A percentile compares a stretch with the other conserved stretches of the same genome.
phyloP scores from a whole-genome alignment of 2,888 invertebrate species.

The Dione vanillae region DNA sequence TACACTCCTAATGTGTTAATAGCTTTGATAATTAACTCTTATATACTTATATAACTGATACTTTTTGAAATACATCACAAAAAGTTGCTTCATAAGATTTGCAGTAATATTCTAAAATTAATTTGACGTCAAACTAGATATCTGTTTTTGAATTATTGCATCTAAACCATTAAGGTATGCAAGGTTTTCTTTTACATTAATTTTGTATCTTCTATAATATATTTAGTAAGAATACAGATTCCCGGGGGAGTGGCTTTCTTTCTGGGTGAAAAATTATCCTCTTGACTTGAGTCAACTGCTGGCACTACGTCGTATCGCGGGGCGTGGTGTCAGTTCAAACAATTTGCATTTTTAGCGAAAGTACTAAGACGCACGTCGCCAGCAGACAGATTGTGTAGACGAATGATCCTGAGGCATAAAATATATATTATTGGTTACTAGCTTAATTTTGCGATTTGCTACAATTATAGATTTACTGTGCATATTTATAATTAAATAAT shows the following conservation, averaged over 20 bases:
- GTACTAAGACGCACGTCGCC: conserved; percentile 74
- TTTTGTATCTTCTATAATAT: neutral
- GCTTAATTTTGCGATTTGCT: neutral
- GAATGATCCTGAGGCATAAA: conserved; percentile 64
- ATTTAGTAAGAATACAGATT: conserved; percentile 55
- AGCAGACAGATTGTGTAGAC: conserved; percentile 77
- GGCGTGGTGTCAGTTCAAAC: conserved; percentile 77
- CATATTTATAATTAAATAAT: too few relatives aligned
- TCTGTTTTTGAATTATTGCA: neutral
- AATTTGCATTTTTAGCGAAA: conserved; percentile 83
- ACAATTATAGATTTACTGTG: too few relatives aligned
- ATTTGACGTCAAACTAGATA: neutral
- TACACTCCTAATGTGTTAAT: conserved; percentile 81
- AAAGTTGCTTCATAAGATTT: neutral
- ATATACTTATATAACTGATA: conserved; percentile 35
- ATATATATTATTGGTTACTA: neutral
- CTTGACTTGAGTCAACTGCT: conserved; percentile 61
- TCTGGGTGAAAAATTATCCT: conserved; percentile 77
- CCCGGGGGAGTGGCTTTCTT: conserved; percentile 76
- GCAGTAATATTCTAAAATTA: neutral
- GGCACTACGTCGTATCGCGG: conserved; percentile 54
- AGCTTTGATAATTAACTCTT: conserved; percentile 73
- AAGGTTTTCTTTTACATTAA: neutral
- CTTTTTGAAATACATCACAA: too few relatives aligned
- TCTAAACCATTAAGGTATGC: too few relatives aligned